Percentiles rank a stretch among this genome's conserved stretches.
These are phyloP conservation scores for Mechanitis mazaeus DNA, from an alignment of 2,888 invertebrate species.

Conservation along the genomic window DNA sequence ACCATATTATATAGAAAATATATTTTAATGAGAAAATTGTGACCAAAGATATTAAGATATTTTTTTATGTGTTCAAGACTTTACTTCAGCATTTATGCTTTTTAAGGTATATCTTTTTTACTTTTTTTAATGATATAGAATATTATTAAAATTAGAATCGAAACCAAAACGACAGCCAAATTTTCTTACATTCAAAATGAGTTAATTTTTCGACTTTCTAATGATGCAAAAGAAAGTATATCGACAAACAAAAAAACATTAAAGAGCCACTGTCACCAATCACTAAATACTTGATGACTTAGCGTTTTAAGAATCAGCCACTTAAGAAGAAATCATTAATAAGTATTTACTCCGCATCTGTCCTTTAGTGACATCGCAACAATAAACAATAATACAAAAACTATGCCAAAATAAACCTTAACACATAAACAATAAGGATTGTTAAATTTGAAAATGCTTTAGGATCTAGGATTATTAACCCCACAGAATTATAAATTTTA, in stretches of 20 bases:
- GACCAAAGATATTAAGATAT: too few relatives aligned
- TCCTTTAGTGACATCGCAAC: conserved; percentile 35
- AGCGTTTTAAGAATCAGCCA: conserved; percentile 21
- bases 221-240: conserved; percentile 2
- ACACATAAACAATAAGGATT: background rate
- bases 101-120: too few relatives aligned
- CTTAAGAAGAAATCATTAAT: conserved; percentile 30
- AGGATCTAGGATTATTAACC: conserved; percentile 1
- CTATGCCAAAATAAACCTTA: conserved; percentile 5
- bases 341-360: conserved; percentile 33
- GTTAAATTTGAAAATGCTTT: background rate
- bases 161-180: background rate
- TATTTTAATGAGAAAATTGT: too few relatives aligned
- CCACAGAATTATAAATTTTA: conserved; percentile 9
- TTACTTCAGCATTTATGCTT: too few relatives aligned
- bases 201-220: background rate
- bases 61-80: too few relatives aligned
- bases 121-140: too few relatives aligned
- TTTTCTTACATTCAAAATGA: background rate
- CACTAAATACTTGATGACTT: conserved; percentile 18
- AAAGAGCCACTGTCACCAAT: conserved; percentile 20
- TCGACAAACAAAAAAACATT: conserved; percentile 7
- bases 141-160: background rate
- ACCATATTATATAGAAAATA: too few relatives aligned
- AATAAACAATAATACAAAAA: conserved; percentile 31